A percentile compares a stretch with the other conserved stretches of the same genome.
These are phyloP conservation scores for Drosophila saltans DNA, from an alignment of 1,140 invertebrate species.

Conservation along the genomic window DNA sequence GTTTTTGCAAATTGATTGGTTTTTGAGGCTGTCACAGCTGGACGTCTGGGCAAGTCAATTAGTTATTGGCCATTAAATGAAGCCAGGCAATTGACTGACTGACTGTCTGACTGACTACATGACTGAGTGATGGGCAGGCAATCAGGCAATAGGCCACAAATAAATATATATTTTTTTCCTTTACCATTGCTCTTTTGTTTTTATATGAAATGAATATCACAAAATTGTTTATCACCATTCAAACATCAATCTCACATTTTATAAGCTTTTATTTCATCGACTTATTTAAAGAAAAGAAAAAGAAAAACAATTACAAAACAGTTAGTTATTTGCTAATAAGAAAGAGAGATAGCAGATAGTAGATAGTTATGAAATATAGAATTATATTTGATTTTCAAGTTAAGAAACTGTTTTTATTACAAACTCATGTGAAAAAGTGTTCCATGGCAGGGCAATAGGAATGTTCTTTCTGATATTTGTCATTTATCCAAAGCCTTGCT, in stretches of 20 bases:
- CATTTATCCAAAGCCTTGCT: no score
- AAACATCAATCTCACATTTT: constrained; percentile 13
- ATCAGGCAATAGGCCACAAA: not conserved
- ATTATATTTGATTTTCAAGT: no score
- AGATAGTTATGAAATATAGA: no score
- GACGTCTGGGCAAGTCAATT: constrained; percentile 20
- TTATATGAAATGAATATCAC: no score
- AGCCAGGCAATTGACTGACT: constrained; percentile 1
- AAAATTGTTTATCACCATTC: constrained; percentile 17
- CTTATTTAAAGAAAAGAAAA: constrained; percentile 31
- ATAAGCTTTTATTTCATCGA: constrained; percentile 39
- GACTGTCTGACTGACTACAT: not conserved
- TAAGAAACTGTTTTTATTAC: no score
- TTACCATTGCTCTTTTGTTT: not conserved
- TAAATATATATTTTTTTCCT: not conserved
- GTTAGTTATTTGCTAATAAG: constrained; percentile 31
- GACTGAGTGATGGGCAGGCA: not conserved
- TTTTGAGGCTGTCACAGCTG: constrained; percentile 22
- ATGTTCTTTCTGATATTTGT: no score
- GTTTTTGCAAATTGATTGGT: constrained; percentile 20
- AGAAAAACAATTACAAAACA: constrained; percentile 45
- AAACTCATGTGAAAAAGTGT: no score
- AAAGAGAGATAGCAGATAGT: constrained; percentile 8
- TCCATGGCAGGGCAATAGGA: no score
- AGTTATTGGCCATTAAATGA: constrained; percentile 22